These are phyloP conservation scores for Tetragnatha versicolor DNA, from an alignment of 1,140 invertebrate species.

Conservation along the genomic window DNA sequence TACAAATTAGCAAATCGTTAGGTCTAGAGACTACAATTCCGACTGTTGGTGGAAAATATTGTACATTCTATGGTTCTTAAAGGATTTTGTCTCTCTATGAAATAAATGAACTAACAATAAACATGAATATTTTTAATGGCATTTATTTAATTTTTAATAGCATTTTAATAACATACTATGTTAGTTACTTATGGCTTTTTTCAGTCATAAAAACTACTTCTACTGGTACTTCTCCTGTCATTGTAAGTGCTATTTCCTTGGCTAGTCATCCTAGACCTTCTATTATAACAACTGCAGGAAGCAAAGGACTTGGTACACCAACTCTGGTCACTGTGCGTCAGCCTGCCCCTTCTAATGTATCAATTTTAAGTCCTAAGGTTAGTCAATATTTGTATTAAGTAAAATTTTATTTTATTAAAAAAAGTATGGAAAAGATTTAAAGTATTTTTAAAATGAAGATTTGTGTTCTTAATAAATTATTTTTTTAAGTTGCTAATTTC, in stretches of 20 bases:
- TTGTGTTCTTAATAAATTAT: not conserved
- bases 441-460: not conserved
- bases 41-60: too few species aligned
- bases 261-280: not conserved
- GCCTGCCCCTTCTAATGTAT: not conserved
- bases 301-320: constrained; percentile 5
- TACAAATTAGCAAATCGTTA: too few species aligned
- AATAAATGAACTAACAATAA: too few species aligned
- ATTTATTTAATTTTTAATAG: too few species aligned
- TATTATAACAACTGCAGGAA: not conserved
- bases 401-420: too few species aligned
- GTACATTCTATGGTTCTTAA: too few species aligned
- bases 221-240: constrained; percentile 5
- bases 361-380: constrained; percentile 24
- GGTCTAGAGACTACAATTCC: too few species aligned
- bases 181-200: not conserved
- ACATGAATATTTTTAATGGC: too few species aligned
- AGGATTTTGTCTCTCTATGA: too few species aligned
- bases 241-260: constrained; percentile 34
- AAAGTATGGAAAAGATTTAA: too few species aligned
- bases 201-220: constrained; percentile 26
- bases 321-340: constrained; percentile 25
- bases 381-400: not conserved
- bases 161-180: too few species aligned
- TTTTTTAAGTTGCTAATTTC: not conserved